Percentiles rank a stretch among this genome's conserved stretches.
These are phyloP conservation scores for Tarsius wallacei DNA, from an alignment of 2,797 vertebrate species.

Conservation along the genomic window DNA sequence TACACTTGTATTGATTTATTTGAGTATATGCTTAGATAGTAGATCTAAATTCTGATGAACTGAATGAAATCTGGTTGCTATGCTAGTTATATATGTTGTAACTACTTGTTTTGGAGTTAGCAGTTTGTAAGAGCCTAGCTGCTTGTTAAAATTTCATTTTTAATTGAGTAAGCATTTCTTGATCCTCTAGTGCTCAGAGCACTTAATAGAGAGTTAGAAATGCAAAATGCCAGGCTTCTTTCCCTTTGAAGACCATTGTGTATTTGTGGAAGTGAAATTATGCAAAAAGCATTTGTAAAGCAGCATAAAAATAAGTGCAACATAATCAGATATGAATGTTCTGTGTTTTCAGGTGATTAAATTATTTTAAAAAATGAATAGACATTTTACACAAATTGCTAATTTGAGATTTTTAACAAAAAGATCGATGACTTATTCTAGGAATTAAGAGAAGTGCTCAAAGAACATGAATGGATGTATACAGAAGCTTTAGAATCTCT, in stretches of 20 bases:
- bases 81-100: neutral
- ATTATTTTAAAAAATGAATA: conserved; percentile 49
- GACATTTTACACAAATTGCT: conserved; percentile 43
- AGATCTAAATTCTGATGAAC: conserved; percentile 41
- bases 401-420: conserved; percentile 77
- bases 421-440: conserved; percentile 86
- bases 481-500: conserved; percentile 95
- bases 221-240: neutral
- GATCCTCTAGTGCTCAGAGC: neutral
- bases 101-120: conserved; percentile 24
- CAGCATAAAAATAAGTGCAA: neutral
- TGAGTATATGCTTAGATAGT: neutral
- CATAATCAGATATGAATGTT: conserved; percentile 32
- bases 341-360: conserved; percentile 25
- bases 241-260: neutral
- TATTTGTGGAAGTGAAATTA: conserved; percentile 26
- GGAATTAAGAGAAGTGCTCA: conserved; percentile 96
- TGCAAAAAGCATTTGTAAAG: conserved; percentile 47
- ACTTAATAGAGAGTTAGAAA: conserved; percentile 9
- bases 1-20: conserved; percentile 31
- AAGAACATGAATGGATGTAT: conserved; percentile 96
- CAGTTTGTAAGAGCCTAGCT: conserved; percentile 36
- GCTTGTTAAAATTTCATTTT: conserved; percentile 27
- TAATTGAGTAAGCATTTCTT: conserved; percentile 52
- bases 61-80: conserved; percentile 22